Percentiles rank a stretch among this genome's conserved stretches.
Conservation (phyloP, 2,888 invertebrate species). For the Onthophagus sagittarius region DNA sequence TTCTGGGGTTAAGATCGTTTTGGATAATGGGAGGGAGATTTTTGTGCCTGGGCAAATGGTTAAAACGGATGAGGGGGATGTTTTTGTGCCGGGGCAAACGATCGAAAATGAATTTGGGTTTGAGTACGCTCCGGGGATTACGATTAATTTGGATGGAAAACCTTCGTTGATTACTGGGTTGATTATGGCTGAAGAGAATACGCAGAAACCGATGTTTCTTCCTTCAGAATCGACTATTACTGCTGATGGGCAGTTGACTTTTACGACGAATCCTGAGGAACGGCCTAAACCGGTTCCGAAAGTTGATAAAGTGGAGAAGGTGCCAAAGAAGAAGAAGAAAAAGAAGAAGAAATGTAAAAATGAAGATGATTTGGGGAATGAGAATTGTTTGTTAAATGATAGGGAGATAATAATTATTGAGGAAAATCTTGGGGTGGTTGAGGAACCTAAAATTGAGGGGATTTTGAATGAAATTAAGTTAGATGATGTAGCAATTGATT, state of each 20-base stretch:
- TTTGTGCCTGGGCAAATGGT: constrained; percentile 71
- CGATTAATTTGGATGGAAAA: constrained; percentile 63
- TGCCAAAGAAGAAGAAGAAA: constrained; percentile 23
- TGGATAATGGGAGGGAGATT: constrained; percentile 65
- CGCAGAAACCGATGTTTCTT: constrained; percentile 61
- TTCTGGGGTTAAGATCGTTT: constrained; percentile 45
- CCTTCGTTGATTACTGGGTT: constrained; percentile 71
- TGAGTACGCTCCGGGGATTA: constrained; percentile 70
- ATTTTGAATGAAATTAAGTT: constrained; percentile 12
- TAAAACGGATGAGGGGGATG: constrained; percentile 63
- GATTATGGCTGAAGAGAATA: constrained; percentile 58
- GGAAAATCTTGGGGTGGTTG: constrained; percentile 8
- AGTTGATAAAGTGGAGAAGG: constrained; percentile 18
- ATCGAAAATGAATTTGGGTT: constrained; percentile 64
- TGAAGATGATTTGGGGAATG: constrained; percentile 2
- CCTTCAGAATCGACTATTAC: constrained; percentile 66
- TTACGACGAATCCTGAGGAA: constrained; percentile 44
- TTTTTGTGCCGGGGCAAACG: constrained; percentile 74
- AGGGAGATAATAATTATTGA: constrained; percentile 1
- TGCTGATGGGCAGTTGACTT: constrained; percentile 45
- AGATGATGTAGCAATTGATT: constrained; percentile 19
- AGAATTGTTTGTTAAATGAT: too few species aligned
- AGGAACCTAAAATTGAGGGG: constrained; percentile 9
- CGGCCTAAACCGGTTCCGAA: constrained; percentile 38
- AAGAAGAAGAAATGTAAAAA: constrained; percentile 25